Conservation (phyloP, 92 coral and sea anemone species). For the Scolanthus callimorphus region DNA sequence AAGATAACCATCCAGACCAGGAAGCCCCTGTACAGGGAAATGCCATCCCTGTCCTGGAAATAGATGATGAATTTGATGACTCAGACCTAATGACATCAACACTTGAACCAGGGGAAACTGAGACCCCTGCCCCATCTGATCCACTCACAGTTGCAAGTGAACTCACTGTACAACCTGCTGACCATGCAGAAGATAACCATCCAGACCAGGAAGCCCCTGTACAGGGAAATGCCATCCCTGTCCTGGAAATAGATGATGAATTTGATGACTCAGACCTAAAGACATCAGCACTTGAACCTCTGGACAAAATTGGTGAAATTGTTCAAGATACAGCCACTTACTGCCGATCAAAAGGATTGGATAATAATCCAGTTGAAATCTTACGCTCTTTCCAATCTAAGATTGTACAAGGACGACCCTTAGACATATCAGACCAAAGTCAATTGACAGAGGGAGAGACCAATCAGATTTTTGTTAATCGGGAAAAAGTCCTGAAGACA, state of each 20-base stretch:
- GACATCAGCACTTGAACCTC: not conserved
- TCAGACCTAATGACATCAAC: not conserved
- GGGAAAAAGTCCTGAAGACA: conserved; percentile 29
- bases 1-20: too few relatives aligned
- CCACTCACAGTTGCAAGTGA: not conserved
- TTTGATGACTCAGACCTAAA: too few relatives aligned
- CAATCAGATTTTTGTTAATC: conserved; percentile 26
- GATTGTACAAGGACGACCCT: conserved; percentile 24
- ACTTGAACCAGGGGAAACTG: not conserved
- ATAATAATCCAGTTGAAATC: conserved; percentile 33
- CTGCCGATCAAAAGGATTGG: conserved; percentile 25
- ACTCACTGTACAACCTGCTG: not conserved
- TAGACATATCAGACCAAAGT: conserved; percentile 20
- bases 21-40: too few relatives aligned
- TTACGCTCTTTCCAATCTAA: conserved; percentile 15
- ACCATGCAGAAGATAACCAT: not conserved
- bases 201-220: too few relatives aligned
- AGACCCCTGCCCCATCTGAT: not conserved
- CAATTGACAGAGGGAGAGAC: conserved; percentile 29
- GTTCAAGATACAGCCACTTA: conserved; percentile 12
- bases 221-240: too few relatives aligned
- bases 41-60: too few relatives aligned
- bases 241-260: too few relatives aligned
- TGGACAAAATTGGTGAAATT: conserved; percentile 15
- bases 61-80: too few relatives aligned